Base-by-base conservation (phyloP, 2,797 vertebrate species). In the Taenioides sp. region DNA sequence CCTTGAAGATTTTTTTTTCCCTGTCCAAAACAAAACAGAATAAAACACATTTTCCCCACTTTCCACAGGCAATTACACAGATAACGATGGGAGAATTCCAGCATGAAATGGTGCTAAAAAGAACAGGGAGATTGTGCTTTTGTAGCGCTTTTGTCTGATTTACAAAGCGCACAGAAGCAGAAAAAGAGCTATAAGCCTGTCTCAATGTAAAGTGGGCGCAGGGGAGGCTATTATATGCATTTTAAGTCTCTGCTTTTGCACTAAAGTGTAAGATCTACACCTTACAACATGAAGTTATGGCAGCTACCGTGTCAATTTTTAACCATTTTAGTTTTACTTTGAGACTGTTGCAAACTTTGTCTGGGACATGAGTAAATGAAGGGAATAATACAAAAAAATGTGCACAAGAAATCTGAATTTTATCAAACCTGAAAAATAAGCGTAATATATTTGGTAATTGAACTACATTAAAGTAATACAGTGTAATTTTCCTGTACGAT, bases 41-140 rank as follows among this genome's bases (percentile, higher is more conserved):
- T 83, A 76, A 86, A 88, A 90, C 86, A 67, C 67, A 80, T 81
- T 86, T 76, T 67, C 57, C 72, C 74, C 63, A 80, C 83, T 87
- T 88, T 85, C 80, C 84, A 80, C 68, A 77, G 67, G 71, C 86
- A 91, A 88, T 89, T 87, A 90, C 85, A 85, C 81, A 86, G 84
- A 87, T 84, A 84, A 84, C 84, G 81, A 74, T 78, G 18, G 37
- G 74, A 80, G 77, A 86, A 82, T 85, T 65, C 63, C 73, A 77
- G 70, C 70, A 80, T 81, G 71, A 81, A 81, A 84, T 72, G 22
- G 74, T 82, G 71, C 83, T 84, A 82, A 80, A 86, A 79, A 71
- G 68, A 82, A 77, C 69, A 75, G 69, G 73, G 74, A 72, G 72
- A 84, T 82, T 71, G 72, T 63, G 72, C 37, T 71, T 70, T 74